These are phyloP conservation scores for Gerris lacustris DNA, from an alignment of 2,888 invertebrate genomes.

Conservation along the genomic window DNA sequence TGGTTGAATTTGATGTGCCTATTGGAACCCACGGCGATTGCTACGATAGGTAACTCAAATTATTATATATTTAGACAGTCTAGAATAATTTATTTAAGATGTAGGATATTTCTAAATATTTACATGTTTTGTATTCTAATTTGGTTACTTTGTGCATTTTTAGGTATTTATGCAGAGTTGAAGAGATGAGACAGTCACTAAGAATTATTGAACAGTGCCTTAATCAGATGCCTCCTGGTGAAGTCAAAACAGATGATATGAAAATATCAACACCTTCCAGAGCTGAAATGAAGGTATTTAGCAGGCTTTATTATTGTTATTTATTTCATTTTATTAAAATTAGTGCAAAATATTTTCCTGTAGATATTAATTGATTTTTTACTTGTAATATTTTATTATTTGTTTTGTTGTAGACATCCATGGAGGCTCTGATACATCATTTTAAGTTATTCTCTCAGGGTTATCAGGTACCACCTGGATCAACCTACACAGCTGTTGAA, in stretches of 20 bases:
- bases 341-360: conserved; percentile 8
- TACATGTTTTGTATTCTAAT: neutral
- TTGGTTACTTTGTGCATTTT: neutral
- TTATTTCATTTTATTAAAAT: neutral
- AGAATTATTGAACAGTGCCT: conserved; percentile 91
- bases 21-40: conserved; percentile 93
- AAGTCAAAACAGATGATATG: conserved; percentile 86
- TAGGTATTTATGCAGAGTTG: conserved; percentile 74
- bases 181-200: conserved; percentile 91
- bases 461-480: conserved; percentile 89
- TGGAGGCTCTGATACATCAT: conserved; percentile 97
- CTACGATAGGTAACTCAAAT: conserved; percentile 65
- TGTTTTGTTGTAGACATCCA: conserved; percentile 49
- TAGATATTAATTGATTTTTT: conserved; percentile 8
- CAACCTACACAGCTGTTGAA: conserved; percentile 93
- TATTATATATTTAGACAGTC: neutral
- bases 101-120: neutral
- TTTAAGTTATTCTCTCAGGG: conserved; percentile 97
- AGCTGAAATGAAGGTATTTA: conserved; percentile 82
- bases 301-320: neutral
- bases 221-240: conserved; percentile 94
- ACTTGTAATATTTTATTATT: neutral
- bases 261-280: conserved; percentile 85
- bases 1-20: conserved; percentile 92
- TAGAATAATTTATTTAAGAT: neutral